Percentiles rank a stretch among this genome's conserved stretches.
Evolutionary conservation across 1,140 invertebrate genomes (phyloP).

Genomic region (Camponotus pennsylvanicus): DNA sequence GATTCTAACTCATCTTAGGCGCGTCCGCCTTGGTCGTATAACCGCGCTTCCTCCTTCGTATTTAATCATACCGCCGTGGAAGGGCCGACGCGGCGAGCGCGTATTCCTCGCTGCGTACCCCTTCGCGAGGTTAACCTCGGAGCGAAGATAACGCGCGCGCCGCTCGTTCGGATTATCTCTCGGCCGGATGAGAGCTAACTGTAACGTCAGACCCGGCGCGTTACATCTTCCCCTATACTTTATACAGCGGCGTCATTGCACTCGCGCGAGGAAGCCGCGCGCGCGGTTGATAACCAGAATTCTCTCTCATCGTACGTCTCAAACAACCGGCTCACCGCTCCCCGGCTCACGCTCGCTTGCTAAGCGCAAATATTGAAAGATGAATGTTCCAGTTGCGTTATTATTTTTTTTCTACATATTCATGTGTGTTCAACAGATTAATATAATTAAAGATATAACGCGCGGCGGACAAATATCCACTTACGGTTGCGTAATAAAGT

Average conservation of each 20-base stretch:
- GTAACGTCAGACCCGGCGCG: slow-evolving; percentile 52
- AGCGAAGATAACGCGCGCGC: slow-evolving; percentile 31
- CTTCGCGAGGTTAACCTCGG: slow-evolving; percentile 45
- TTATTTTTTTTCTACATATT: too few relatives aligned
- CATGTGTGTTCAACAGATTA: neutral
- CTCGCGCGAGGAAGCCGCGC: neutral
- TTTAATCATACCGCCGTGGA: slow-evolving; percentile 62
- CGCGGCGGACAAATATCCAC: neutral
- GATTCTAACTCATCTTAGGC: slow-evolving; percentile 76
- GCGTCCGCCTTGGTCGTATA: slow-evolving; percentile 56
- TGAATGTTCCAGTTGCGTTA: neutral
- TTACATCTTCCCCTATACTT: slow-evolving; percentile 44
- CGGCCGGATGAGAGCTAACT: slow-evolving; percentile 48
- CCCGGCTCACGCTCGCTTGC: neutral
- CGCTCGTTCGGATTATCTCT: slow-evolving; percentile 24
- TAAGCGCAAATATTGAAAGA: neutral
- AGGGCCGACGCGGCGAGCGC: slow-evolving; percentile 12
- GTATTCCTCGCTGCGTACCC: slow-evolving; percentile 30
- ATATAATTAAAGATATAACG: neutral
- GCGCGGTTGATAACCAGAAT: neutral
- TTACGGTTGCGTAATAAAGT: neutral
- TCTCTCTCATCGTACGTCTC: neutral
- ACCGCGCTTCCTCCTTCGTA: slow-evolving; percentile 62
- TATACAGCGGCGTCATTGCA: slow-evolving; percentile 37
- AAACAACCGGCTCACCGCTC: neutral